Conservation (phyloP, 2,888 invertebrate species). For the Catocala sponsa region DNA sequence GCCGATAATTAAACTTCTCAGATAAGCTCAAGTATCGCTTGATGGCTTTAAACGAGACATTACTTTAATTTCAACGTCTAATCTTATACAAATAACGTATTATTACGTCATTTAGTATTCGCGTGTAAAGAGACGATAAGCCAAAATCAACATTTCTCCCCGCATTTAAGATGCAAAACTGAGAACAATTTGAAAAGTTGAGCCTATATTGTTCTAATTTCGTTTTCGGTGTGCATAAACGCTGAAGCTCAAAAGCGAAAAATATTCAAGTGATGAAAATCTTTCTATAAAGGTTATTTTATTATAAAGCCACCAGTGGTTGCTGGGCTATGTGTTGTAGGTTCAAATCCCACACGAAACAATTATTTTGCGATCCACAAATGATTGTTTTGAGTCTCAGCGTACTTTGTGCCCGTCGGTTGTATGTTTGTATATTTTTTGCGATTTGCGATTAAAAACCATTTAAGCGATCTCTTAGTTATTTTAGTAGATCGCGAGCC, state of each 20-base stretch:
- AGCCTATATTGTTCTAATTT: slow-evolving; percentile 30
- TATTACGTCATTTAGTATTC: slow-evolving; percentile 61
- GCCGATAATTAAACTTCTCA: slow-evolving; percentile 47
- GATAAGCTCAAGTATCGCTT: slow-evolving; percentile 42
- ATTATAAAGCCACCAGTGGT: too few relatives aligned
- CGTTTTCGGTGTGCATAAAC: slow-evolving; percentile 15
- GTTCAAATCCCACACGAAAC: too few relatives aligned
- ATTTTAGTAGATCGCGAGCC: too few relatives aligned
- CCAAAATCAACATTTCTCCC: slow-evolving; percentile 55
- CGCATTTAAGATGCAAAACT: slow-evolving; percentile 51
- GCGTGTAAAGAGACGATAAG: slow-evolving; percentile 65
- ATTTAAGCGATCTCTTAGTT: too few relatives aligned
- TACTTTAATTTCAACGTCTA: slow-evolving; percentile 47
- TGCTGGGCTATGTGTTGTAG: too few relatives aligned
- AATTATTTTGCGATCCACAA: too few relatives aligned
- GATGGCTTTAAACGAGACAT: slow-evolving; percentile 40
- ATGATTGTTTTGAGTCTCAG: too few relatives aligned
- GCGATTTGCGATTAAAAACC: too few relatives aligned
- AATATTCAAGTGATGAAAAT: too few relatives aligned
- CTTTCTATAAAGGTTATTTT: too few relatives aligned
- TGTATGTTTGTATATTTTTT: too few relatives aligned
- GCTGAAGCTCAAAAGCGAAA: slow-evolving; percentile 3
- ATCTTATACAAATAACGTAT: slow-evolving; percentile 66
- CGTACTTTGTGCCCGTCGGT: too few relatives aligned
- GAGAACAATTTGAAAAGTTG: slow-evolving; percentile 55